Evolutionary conservation across 2,888 invertebrate genomes (phyloP), one percentile per base, ranked within the genome.

Genomic region (Cinara cedri): DNA sequence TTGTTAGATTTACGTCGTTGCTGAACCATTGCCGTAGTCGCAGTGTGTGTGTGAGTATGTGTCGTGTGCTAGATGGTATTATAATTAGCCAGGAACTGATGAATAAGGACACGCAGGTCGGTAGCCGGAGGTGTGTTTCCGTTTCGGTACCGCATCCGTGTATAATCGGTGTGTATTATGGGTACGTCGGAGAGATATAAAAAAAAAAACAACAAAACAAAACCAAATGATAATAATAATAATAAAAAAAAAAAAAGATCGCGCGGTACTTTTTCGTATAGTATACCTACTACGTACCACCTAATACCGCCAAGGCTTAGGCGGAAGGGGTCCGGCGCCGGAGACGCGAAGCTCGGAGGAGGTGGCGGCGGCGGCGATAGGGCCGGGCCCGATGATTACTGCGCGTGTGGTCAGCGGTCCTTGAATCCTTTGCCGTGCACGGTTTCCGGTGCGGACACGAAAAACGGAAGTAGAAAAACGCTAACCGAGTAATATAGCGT

Each of bases 81-180:
- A 78, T 78, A 78, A 78, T 78, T 78, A 78, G 78, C 78, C 62
- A 70, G 78, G 78, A 78, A 78, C 78, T 60, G 78, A 70, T 78
- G 70, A 70, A 78, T 78, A 78, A 78, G 78, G 78, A 78, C 78
- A 70, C 78, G 78, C 78, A 66, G 68, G 24, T 46, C 16, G 46
- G 2, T 8, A 19, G 60, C 72, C 78, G 78, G 78, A 78, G 78
- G 78, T 78, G 78, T 70, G 78, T 78, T 78, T 70, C 78, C 70
- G 76, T 70, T 78, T 78, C 70, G 78, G 68, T 26, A 51, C 68
- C 70, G 70, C 76, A 76, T 78, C 78, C 78, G 78, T 78, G 60
- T 70, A 78, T 78, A 78, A 78, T 78, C 78, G 78, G 66, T 60
- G 66, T 60, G 44, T 65, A 65, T 54, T 72, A 71, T 14, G 71